phyloP scores from a whole-genome alignment of 1,140 invertebrate species.

The Bursaphelenchus mucronatus region DNA sequence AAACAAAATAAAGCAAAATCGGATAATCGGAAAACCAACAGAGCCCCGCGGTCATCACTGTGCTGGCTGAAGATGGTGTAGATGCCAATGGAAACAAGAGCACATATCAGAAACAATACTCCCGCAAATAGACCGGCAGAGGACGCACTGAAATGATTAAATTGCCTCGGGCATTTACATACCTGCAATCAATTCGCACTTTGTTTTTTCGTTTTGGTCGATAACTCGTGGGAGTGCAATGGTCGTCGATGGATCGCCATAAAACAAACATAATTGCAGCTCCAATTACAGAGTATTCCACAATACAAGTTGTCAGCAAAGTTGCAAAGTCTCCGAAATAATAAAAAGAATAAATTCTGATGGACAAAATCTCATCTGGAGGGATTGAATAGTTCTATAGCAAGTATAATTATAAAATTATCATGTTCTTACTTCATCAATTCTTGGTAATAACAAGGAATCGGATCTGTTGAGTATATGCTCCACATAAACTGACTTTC shows the following conservation, averaged over 20 bases:
- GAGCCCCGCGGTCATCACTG: conserved; percentile 36
- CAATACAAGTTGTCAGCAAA: conserved; percentile 55
- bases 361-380: too few species aligned
- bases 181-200: conserved; percentile 59
- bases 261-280: conserved; percentile 59
- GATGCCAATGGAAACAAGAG: conserved; percentile 58
- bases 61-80: conserved; percentile 51
- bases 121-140: conserved; percentile 56
- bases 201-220: conserved; percentile 51
- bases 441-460: too few species aligned
- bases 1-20: conserved; percentile 54
- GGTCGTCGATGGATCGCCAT: conserved; percentile 53
- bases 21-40: conserved; percentile 52
- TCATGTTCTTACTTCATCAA: too few species aligned
- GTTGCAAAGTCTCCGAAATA: conserved; percentile 60
- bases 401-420: conserved; percentile 2
- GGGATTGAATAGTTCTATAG: too few species aligned
- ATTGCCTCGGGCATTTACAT: neutral
- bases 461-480: neutral
- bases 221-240: conserved; percentile 18
- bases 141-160: conserved; percentile 43
- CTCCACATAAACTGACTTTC: conserved; percentile 24
- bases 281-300: conserved; percentile 59
- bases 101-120: conserved; percentile 51
- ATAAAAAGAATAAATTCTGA: conserved; percentile 43